Percentiles rank a stretch among this genome's conserved stretches.
Conservation (phyloP, 2,113 vertebrate species). For the Cynoglossus semilaevis region DNA sequence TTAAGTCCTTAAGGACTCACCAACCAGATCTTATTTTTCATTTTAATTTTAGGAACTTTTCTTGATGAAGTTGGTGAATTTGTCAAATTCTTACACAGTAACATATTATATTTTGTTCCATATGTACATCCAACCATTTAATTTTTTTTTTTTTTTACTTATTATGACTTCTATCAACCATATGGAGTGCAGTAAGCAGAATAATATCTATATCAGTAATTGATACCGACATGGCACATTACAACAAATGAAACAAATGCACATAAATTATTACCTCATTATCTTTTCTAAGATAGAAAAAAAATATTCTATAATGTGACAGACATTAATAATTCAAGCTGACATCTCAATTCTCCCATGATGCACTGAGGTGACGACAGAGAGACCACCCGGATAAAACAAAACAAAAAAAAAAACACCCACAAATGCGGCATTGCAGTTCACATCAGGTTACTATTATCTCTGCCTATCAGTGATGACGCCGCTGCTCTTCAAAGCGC, state of each 20-base stretch:
- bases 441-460: constrained; percentile 65
- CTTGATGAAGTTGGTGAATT: too few species aligned
- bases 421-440: constrained; percentile 19
- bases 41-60: too few species aligned
- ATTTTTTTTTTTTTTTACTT: not conserved
- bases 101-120: too few species aligned
- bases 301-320: not conserved
- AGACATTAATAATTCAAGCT: constrained; percentile 10
- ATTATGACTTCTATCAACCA: not conserved
- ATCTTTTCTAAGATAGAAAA: not conserved
- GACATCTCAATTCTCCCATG: constrained; percentile 36
- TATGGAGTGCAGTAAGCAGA: not conserved
- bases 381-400: constrained; percentile 45
- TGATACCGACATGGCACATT: not conserved
- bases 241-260: not conserved
- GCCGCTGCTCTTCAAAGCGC: not conserved
- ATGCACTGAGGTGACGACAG: constrained; percentile 38
- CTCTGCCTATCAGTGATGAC: constrained; percentile 31
- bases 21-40: too few species aligned
- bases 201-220: not conserved
- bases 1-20: too few species aligned
- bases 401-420: not conserved
- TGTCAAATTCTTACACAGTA: too few species aligned
- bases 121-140: too few species aligned
- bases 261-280: not conserved